Percentiles rank a stretch among this genome's conserved stretches.
Evolutionary conservation across 2,113 vertebrate genomes (phyloP).

Genomic region (sheep (Ovis aries)): ARS-UI_Ramb_v3.0 NC_056078.1:30963501-30964000

Average conservation of each 20-base stretch:
- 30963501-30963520: not conserved
- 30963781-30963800: not conserved
- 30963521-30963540: not conserved
- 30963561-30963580: not conserved
- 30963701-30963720: not conserved
- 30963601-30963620: not conserved
- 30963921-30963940: not conserved
- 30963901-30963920: not conserved
- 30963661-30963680: not conserved
- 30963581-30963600: not conserved
- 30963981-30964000: accelerated
- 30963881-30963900: not conserved
- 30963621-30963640: not conserved
- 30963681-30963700: not conserved
- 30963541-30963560: not conserved
- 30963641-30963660: not conserved
- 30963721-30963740: not conserved
- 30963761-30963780: not conserved
- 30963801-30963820: not conserved
- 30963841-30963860: not conserved
- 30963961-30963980: not conserved
- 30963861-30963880: not conserved
- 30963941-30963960: not conserved
- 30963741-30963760: not conserved
- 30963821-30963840: not conserved